Percentiles rank a stretch among this genome's conserved stretches.
Conservation (phyloP, 2,797 vertebrate species). For the Pangasius mekongensis region DNA sequence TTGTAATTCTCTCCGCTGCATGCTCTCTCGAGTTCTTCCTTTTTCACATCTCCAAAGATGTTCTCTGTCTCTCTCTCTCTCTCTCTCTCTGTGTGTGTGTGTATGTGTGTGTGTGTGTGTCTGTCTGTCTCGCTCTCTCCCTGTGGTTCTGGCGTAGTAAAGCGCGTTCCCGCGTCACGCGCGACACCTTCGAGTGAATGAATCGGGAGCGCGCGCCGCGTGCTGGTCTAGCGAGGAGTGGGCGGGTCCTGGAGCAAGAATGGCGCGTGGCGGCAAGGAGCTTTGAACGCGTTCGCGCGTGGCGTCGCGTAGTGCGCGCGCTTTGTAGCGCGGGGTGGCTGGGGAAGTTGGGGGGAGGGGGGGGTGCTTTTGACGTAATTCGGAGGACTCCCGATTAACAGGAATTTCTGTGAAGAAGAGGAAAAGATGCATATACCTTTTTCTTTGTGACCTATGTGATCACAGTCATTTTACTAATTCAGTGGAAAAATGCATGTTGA, state of each 20-base stretch:
- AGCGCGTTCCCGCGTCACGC: conserved; percentile 52
- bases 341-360: not conserved
- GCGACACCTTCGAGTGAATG: conserved; percentile 67
- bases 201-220: conserved; percentile 60
- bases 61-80: not conserved
- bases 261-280: conserved; percentile 59
- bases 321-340: conserved; percentile 29
- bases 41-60: conserved; percentile 34
- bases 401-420: not conserved
- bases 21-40: not conserved
- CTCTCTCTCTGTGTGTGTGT: not conserved
- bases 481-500: not conserved
- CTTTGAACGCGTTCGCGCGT: conserved; percentile 56
- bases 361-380: conserved; percentile 7
- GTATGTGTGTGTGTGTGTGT: not conserved
- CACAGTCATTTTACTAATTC: not conserved
- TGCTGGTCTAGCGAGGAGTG: conserved; percentile 44
- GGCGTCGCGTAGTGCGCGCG: conserved; percentile 47
- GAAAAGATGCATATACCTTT: not conserved
- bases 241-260: conserved; percentile 51
- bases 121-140: not conserved
- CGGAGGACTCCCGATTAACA: conserved; percentile 49
- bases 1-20: not conserved
- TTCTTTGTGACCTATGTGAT: not conserved
- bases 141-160: conserved; percentile 56